A percentile compares a stretch with the other conserved stretches of the same genome.
These are phyloP conservation scores for Anser brachyrhynchus DNA, from an alignment of 2,113 vertebrate species.

Conservation along the genomic window DNA sequence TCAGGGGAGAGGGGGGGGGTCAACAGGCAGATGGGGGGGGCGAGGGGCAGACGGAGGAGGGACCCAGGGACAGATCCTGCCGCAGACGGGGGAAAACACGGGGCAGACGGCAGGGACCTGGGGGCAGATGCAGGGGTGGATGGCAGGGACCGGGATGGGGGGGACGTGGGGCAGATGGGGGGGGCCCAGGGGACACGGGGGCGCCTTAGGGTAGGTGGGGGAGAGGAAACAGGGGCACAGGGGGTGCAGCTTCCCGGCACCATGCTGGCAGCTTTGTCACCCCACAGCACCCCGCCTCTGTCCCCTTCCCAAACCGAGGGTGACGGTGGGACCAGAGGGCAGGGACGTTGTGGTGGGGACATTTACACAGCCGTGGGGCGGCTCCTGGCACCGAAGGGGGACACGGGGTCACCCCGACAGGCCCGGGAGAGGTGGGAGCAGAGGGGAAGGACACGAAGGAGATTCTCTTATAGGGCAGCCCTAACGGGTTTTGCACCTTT, in stretches of 20 bases:
- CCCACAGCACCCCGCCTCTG: neutral
- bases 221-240: neutral
- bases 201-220: neutral
- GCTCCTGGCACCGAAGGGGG: too few relatives aligned
- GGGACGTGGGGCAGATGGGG: neutral
- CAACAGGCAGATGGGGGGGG: too few relatives aligned
- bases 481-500: neutral
- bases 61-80: neutral
- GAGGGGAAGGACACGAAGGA: neutral
- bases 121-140: neutral
- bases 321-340: too few relatives aligned
- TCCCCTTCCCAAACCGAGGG: neutral
- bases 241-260: neutral
- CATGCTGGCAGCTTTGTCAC: neutral
- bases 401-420: accelerated
- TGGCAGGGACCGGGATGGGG: neutral
- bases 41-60: neutral
- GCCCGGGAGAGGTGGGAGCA: neutral
- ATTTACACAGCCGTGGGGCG: accelerated
- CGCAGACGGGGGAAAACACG: neutral
- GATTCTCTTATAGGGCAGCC: neutral
- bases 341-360: accelerated
- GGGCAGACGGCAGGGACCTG: neutral
- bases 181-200: neutral
- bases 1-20: neutral